These are phyloP conservation scores for Carposina sasakii DNA, from an alignment of 1,140 invertebrate species.

Conservation along the genomic window DNA sequence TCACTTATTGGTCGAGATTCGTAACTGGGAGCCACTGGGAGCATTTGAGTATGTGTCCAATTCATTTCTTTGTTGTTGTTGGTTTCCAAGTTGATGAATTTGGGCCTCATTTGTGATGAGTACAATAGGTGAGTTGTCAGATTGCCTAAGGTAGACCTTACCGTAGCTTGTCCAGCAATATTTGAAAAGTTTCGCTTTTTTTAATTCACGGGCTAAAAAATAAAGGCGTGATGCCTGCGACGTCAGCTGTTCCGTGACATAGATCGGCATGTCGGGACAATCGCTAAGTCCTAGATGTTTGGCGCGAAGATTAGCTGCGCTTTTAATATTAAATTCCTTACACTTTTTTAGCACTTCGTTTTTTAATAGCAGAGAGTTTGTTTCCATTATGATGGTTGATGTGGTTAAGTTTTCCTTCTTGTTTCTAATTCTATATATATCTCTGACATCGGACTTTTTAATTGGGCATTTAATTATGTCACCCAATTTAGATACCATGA, in stretches of 20 bases:
- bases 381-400: background rate
- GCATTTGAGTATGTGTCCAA: no score
- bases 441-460: background rate
- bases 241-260: background rate
- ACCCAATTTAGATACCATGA: background rate
- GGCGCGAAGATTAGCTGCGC: background rate
- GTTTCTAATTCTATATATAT: background rate
- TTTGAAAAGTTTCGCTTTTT: conserved; percentile 1
- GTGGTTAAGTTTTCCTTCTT: background rate
- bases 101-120: background rate
- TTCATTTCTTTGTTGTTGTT: no score
- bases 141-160: conserved; percentile 1
- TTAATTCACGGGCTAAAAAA: conserved; percentile 2
- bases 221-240: background rate
- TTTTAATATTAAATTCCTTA: conserved; percentile 2
- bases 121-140: background rate
- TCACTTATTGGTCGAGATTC: no score
- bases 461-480: background rate
- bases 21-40: no score
- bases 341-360: background rate
- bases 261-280: background rate
- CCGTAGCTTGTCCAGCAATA: conserved; percentile 1
- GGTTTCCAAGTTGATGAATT: conserved; percentile 1
- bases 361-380: background rate
- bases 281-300: background rate